A percentile compares a stretch with the other conserved stretches of the same genome.
Conservation (phyloP, 2,113 vertebrate species). For the Sander lucioperca region DNA sequence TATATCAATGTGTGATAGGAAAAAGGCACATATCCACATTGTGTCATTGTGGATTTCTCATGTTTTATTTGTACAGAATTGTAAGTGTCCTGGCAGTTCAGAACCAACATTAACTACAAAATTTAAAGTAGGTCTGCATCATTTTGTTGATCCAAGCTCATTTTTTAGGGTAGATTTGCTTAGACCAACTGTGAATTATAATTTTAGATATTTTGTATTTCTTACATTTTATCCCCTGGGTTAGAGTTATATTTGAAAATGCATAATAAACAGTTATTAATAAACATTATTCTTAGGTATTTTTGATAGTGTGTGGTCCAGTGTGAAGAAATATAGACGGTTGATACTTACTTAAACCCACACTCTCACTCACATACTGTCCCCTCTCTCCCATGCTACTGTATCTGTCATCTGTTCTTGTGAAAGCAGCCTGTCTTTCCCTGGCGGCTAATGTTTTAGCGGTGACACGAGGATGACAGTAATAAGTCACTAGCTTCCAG, state of each 20-base stretch:
- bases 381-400: not conserved
- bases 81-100: not conserved
- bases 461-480: not conserved
- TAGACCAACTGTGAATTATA: not conserved
- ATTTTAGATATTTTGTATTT: not conserved
- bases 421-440: conserved; percentile 5
- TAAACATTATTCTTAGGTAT: not conserved
- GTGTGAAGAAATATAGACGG: not conserved
- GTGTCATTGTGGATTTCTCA: not conserved
- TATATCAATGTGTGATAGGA: not conserved
- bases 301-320: not conserved
- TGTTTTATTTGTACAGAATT: not conserved
- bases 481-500: conserved; percentile 18
- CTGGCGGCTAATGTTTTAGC: not conserved
- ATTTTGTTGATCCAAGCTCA: not conserved
- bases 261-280: no score
- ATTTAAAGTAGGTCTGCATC: not conserved
- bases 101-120: not conserved
- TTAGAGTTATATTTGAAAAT: not conserved
- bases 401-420: not conserved
- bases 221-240: not conserved
- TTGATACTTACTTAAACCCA: not conserved
- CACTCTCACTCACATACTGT: not conserved
- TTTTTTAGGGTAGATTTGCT: not conserved
- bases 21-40: not conserved